These are phyloP conservation scores for Drymodes brunneopygia DNA, from an alignment of 2,113 vertebrate genomes.

Conservation along the genomic window DNA sequence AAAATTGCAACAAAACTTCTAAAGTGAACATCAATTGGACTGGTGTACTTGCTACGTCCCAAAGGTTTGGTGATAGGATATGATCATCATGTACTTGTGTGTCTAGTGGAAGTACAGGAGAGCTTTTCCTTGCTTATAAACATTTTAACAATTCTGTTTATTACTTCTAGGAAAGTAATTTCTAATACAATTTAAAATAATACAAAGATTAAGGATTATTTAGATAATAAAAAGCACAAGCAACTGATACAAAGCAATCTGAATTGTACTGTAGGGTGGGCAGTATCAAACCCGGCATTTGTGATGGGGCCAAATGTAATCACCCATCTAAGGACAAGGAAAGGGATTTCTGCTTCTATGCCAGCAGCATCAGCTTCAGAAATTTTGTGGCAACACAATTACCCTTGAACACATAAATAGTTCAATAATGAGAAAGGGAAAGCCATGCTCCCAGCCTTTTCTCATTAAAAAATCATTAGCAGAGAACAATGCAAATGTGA, in stretches of 20 bases:
- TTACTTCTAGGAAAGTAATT: background rate
- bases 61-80: background rate
- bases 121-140: background rate
- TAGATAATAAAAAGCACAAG: background rate
- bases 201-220: background rate
- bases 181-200: background rate
- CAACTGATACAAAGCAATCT: background rate
- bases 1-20: background rate
- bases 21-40: background rate
- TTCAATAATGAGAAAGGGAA: background rate
- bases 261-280: background rate
- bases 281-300: background rate
- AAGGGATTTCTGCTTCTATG: background rate
- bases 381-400: background rate
- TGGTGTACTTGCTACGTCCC: background rate
- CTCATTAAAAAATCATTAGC: background rate
- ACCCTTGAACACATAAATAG: background rate
- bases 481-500: background rate
- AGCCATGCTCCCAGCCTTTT: background rate
- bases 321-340: background rate
- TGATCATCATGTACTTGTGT: background rate
- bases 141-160: background rate
- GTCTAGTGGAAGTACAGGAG: background rate
- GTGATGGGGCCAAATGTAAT: background rate
- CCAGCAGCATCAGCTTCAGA: background rate